phyloP scores from a whole-genome alignment of 2,797 vertebrate genomes.

The Ceryle rudis region DNA sequence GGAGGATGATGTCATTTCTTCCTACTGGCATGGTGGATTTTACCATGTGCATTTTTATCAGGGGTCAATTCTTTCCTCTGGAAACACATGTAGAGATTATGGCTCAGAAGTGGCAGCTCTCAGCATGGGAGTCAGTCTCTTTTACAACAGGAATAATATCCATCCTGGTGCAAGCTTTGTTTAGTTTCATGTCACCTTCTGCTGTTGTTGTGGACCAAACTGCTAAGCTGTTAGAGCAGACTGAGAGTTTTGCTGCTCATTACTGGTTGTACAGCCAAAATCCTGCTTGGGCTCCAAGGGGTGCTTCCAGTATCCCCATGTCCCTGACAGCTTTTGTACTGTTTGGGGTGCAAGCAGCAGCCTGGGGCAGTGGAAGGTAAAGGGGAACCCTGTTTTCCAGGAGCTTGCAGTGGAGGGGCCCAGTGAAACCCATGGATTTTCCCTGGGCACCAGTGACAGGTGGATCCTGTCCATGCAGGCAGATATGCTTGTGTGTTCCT shows the following conservation, averaged over 20 bases:
- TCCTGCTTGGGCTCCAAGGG: neutral
- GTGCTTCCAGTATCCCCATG: neutral
- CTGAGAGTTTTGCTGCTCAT: neutral
- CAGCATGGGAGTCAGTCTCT: neutral
- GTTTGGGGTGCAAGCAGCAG: neutral
- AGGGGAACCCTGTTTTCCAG: neutral
- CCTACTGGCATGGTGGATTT: neutral
- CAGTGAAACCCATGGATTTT: neutral
- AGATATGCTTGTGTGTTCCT: rapidly evolving
- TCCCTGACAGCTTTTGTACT: neutral
- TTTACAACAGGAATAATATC: neutral
- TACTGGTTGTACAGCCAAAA: neutral
- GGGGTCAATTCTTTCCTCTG: neutral
- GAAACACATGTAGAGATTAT: neutral
- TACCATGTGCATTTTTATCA: neutral
- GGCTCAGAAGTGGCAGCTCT: neutral
- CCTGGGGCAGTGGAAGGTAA: neutral
- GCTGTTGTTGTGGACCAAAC: neutral
- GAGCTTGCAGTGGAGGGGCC: neutral
- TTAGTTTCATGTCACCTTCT: neutral
- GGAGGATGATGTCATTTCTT: neutral
- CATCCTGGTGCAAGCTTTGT: neutral
- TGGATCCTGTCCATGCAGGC: neutral
- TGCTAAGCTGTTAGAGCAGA: neutral
- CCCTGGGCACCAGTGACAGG: too few species aligned